These are phyloP conservation scores for Scelioninae gen. 1 DNA, from an alignment of 2,888 invertebrate genomes.

Conservation along the genomic window DNA sequence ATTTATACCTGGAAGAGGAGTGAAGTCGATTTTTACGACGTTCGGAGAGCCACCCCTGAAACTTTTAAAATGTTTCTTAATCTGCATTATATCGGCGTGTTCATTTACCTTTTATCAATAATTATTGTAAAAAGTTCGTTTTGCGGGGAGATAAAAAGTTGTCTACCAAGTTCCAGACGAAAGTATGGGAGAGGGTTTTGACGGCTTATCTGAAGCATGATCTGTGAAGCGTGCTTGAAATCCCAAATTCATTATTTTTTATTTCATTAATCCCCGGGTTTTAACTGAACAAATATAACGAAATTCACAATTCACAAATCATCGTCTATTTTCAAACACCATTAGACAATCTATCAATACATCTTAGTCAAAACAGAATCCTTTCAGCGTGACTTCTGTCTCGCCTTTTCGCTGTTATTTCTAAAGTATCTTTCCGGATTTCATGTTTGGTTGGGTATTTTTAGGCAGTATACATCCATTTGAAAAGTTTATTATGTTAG, in stretches of 20 bases:
- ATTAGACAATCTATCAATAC: conserved; percentile 8
- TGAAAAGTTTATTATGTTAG: conserved; percentile 41
- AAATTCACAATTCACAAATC: too few relatives aligned
- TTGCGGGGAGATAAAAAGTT: conserved; percentile 20
- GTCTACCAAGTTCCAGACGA: not conserved
- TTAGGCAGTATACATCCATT: conserved; percentile 34
- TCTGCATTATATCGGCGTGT: conserved; percentile 19
- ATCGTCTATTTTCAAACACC: too few relatives aligned
- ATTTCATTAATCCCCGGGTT: too few relatives aligned
- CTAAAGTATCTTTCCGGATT: conserved; percentile 32
- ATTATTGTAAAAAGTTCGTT: conserved; percentile 44
- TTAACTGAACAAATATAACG: too few relatives aligned
- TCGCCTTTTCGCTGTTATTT: conserved; percentile 32
- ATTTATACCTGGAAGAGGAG: conserved; percentile 4
- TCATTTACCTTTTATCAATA: conserved; percentile 43
- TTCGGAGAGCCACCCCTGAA: not conserved
- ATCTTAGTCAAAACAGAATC: conserved; percentile 22
- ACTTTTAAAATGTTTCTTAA: conserved; percentile 37
- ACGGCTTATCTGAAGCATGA: not conserved
- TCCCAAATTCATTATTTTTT: too few relatives aligned
- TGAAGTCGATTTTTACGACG: conserved; percentile 27
- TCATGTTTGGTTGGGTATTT: conserved; percentile 23
- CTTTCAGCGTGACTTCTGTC: conserved; percentile 29
- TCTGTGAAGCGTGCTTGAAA: too few relatives aligned
- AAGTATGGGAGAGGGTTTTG: not conserved